These are phyloP conservation scores for Sthenelais limicola DNA, from an alignment of 2,888 invertebrate genomes.

Conservation along the genomic window DNA sequence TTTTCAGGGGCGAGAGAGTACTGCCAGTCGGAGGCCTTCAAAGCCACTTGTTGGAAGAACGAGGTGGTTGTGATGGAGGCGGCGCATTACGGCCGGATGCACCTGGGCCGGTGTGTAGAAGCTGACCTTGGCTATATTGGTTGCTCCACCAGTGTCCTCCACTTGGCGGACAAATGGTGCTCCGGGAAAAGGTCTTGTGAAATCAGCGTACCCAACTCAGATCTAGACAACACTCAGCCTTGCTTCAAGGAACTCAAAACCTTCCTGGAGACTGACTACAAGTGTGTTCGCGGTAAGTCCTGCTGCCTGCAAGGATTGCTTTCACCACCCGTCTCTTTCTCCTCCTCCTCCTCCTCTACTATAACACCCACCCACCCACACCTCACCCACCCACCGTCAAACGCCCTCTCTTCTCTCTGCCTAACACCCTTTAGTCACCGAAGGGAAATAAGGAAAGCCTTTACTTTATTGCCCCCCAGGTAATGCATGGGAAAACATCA, in stretches of 20 bases:
- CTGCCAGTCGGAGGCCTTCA: slow-evolving; percentile 43
- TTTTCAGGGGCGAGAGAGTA: slow-evolving; percentile 33
- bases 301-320: no score
- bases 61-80: slow-evolving; percentile 44
- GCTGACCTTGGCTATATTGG: slow-evolving; percentile 43
- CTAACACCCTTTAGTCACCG: neutral
- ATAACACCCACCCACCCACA: neutral
- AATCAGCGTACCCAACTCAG: slow-evolving; percentile 38
- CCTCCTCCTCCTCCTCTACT: neutral
- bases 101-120: slow-evolving; percentile 40
- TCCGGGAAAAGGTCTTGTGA: slow-evolving; percentile 39
- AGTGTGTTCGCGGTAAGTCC: slow-evolving; percentile 41
- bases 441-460: neutral
- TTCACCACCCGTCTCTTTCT: no score
- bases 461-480: neutral
- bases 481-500: neutral
- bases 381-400: neutral
- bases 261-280: slow-evolving; percentile 38
- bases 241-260: slow-evolving; percentile 44
- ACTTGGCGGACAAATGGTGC: slow-evolving; percentile 41
- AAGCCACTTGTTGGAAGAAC: slow-evolving; percentile 41
- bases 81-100: slow-evolving; percentile 40
- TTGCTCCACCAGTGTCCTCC: slow-evolving; percentile 30
- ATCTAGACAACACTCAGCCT: slow-evolving; percentile 42
- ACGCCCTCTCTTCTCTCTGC: neutral